A percentile compares a stretch with the other conserved stretches of the same genome.
Evolutionary conservation across 1,140 invertebrate species (phyloP).

Genomic region (Drosophila parvula): DNA sequence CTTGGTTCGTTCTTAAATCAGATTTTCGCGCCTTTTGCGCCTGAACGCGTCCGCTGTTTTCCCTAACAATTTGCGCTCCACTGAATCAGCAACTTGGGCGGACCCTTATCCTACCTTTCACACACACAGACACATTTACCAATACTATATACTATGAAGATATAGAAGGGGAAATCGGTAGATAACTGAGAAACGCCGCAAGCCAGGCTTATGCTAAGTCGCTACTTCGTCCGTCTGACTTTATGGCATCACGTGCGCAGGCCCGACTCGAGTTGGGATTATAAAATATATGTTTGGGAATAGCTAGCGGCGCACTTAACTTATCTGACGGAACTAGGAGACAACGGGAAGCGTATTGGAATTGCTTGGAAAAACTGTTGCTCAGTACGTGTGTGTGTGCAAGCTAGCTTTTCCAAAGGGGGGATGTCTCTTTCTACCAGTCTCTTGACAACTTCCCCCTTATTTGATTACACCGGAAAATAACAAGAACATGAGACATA

Average conservation of each 20-base stretch:
- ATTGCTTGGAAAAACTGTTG: slow-evolving; percentile 54
- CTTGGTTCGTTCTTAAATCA: slow-evolving; percentile 47
- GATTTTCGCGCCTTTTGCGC: slow-evolving; percentile 57
- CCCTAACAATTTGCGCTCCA: slow-evolving; percentile 64
- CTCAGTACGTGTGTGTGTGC: slow-evolving; percentile 6
- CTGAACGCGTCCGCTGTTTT: slow-evolving; percentile 61
- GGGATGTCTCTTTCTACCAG: background rate
- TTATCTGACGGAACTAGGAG: slow-evolving; percentile 38
- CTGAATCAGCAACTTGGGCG: slow-evolving; percentile 38
- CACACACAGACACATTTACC: background rate
- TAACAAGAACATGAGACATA: background rate
- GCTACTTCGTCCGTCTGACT: slow-evolving; percentile 30
- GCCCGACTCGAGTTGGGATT: slow-evolving; percentile 45
- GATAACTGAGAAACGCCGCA: slow-evolving; percentile 54
- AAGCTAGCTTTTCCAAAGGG: background rate
- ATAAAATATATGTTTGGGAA: slow-evolving; percentile 52
- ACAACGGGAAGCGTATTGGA: slow-evolving; percentile 33
- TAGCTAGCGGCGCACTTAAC: slow-evolving; percentile 49
- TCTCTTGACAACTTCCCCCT: slow-evolving; percentile 57
- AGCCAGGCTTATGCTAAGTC: slow-evolving; percentile 68
- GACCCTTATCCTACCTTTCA: slow-evolving; percentile 14
- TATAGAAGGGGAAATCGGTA: slow-evolving; percentile 14
- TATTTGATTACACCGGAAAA: slow-evolving; percentile 32
- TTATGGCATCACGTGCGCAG: slow-evolving; percentile 67
- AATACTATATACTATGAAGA: background rate